Base-by-base conservation (phyloP, 1,140 invertebrate genomes). In the Fopius arisanus region DNA sequence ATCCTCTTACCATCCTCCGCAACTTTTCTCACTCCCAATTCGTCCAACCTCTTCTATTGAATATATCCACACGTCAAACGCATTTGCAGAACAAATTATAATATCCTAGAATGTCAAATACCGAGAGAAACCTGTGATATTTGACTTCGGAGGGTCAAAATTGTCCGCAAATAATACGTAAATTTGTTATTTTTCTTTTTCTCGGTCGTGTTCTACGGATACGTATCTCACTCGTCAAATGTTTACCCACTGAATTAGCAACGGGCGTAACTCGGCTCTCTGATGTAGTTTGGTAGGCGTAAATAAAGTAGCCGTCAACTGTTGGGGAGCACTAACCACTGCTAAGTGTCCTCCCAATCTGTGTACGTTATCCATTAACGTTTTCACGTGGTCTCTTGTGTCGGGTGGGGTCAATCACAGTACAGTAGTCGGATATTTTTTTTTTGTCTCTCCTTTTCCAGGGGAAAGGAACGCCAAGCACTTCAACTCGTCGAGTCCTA, bases 251-350 rank as follows among this genome's bases (percentile, higher is more conserved):
- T 65, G 70, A 70, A 77, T 81, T 81, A 80, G 59, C 78, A 74
- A 62, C 62, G 70, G 77, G 70, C 74, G 79, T 78, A 80, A 80
- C 79, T 79, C 5, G 29, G 62, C 29, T 19, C 14, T 62, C 75
- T 76, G 72, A 28, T 66, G 33, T 33, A 40, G 63, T 33, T 31
- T 65, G 59, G 68, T 74, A 23, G 59, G 78, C 78, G 79, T 79
- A 80, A 80, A 78, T 79, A 79, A 79, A 79, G 79, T 81, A 80
- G 79, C 79, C 73, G 78, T 78, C 73, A 31, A 29, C 28, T 62
- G 54, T 62, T 33, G 29, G 62, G 62, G 63, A 63, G 70, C 76
- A 72, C 74, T 81, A 81, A 81, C 75, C 76, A 33, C 51, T 33
- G 77, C 78, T 79, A 80, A 80, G 77, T 79, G 75, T 73, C 71